Evolutionary conservation across 2,113 vertebrate species (phyloP).

Genomic region (Scytalopus superciliaris): DNA sequence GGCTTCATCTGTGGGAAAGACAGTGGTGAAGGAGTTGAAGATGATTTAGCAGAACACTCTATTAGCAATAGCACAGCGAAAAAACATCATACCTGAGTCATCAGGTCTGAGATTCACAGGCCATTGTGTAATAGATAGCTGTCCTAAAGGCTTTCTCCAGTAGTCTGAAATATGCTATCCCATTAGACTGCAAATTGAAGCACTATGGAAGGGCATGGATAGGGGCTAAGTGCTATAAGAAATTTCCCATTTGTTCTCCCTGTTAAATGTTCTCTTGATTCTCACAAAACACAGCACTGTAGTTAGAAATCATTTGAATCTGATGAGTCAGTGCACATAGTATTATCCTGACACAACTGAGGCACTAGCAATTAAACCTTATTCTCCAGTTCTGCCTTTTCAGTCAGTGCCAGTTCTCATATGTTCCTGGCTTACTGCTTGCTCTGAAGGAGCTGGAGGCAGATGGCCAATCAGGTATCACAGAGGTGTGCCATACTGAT

Average conservation of each 20-base stretch:
- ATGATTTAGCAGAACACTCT: conserved; percentile 31
- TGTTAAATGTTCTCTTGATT: neutral
- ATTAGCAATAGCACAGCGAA: neutral
- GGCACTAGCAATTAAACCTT: conserved; percentile 34
- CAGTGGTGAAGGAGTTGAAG: neutral
- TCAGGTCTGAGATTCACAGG: neutral
- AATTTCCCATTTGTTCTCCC: neutral
- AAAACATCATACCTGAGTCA: neutral
- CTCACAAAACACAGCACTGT: neutral
- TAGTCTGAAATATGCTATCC: neutral
- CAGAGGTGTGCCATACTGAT: neutral
- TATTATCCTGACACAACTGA: neutral
- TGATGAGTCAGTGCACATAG: conserved; percentile 25
- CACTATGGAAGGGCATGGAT: neutral
- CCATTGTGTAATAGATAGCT: neutral
- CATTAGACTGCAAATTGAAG: neutral
- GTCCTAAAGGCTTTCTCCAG: neutral
- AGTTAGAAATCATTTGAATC: neutral
- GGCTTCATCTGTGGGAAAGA: neutral
- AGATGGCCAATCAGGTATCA: neutral
- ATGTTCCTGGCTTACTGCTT: neutral
- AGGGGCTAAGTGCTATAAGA: neutral
- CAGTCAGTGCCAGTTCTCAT: neutral
- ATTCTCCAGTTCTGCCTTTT: conserved; percentile 17
- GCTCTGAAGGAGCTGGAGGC: neutral